Conservation (phyloP, 2,113 vertebrate species). For the Myotis davidii region DNA sequence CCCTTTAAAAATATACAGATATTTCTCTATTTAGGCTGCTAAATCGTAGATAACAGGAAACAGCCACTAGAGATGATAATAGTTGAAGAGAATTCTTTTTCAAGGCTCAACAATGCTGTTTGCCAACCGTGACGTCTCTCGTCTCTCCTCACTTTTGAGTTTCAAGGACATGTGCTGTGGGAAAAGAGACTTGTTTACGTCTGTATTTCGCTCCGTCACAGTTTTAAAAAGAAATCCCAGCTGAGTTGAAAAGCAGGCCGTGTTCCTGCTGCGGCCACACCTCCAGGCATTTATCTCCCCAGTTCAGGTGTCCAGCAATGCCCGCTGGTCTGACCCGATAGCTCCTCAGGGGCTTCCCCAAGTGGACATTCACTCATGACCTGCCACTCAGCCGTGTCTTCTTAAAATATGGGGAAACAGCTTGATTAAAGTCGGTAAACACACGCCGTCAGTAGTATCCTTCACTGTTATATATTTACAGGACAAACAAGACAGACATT, state of each 20-base stretch:
- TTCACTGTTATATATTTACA: neutral
- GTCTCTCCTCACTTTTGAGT: neutral
- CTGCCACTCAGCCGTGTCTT: neutral
- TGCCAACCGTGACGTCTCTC: neutral
- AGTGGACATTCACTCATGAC: neutral
- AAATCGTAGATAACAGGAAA: neutral
- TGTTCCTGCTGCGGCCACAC: neutral
- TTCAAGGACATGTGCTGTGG: neutral
- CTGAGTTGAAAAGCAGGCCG: neutral
- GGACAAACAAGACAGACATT: neutral
- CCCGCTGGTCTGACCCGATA: neutral
- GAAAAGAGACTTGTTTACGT: conserved; percentile 3
- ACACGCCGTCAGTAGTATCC: neutral
- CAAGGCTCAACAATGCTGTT: neutral
- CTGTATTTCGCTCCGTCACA: neutral
- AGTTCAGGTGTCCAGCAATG: neutral
- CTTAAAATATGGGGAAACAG: neutral
- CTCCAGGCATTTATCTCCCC: neutral
- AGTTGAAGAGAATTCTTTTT: conserved; percentile 7
- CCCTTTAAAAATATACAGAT: neutral
- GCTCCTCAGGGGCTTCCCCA: neutral
- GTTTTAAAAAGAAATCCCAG: neutral
- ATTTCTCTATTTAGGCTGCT: neutral
- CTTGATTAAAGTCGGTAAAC: neutral
- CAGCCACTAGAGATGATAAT: neutral